Evolutionary conservation across 2,113 vertebrate genomes (phyloP), one percentile per base, ranked within the genome.

Genomic region (Formicarius rufipectus): DNA sequence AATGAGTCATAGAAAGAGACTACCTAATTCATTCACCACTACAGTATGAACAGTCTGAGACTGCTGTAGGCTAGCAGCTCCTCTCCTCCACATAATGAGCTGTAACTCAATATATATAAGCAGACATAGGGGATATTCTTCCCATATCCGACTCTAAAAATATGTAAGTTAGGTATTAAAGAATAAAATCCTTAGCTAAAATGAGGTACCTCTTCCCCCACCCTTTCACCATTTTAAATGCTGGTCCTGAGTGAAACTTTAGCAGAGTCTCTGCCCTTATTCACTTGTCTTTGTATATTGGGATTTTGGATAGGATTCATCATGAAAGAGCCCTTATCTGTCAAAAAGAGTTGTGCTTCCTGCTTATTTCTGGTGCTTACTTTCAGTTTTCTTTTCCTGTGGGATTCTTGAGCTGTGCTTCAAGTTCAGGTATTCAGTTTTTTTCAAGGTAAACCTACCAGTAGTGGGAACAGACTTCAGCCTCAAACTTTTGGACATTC

Each of bases 371-470:
- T 90, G 45, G 15, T 88, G 77, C 76, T 73, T 74, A n/a, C 30
- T 44, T 9, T 9, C 85, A 77, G 27, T 85, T 93, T 69, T 82
- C 5, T 88, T 90, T 88, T 86, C 59, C 59, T 77, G 17, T 67
- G 52, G 58, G 69, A 78, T 92, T 77, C 67, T 86, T 83, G 55
- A 93, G 50, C 86, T 76, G 23, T 39, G 35, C 37, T 90, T 90
- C 87, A 52, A 37, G 49, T 76, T 79, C 90, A 94, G 93, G 73
- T 88, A 63, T 93, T 95, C 82, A 52, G n/a, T 82, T 88, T 88
- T 74, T 50, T 72, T 95, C 35, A 75, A 88, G 45, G 63, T 74
- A 94, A 95, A 91, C 52, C 75, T 69, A 31, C 19, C 63, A 83
- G 50, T 20, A 60, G 42, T 12, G 7, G 67, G 42, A 95, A 55